Evolutionary conservation across 1,140 invertebrate species (phyloP).

Genomic region (Oryctes rhinoceros): DNA sequence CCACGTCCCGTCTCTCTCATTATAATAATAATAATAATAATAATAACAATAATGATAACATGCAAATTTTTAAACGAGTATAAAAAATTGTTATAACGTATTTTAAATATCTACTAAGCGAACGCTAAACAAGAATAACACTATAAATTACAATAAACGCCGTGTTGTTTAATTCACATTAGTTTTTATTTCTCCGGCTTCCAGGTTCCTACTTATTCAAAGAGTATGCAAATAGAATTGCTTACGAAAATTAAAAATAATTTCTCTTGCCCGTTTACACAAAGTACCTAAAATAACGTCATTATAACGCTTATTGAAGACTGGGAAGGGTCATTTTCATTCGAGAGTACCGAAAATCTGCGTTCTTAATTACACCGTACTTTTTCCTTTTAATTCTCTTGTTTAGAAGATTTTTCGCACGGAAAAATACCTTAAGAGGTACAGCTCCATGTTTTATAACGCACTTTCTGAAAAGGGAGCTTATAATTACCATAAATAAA

Average conservation of each 20-base stretch:
- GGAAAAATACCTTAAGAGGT: not conserved
- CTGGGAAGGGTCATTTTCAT: not conserved
- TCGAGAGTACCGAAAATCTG: not conserved
- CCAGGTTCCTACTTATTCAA: not conserved
- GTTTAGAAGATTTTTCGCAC: not conserved
- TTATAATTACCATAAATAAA: conserved; percentile 20
- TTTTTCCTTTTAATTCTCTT: conserved; percentile 16
- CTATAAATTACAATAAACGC: conserved; percentile 1
- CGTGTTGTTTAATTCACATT: not conserved
- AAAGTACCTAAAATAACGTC: conserved; percentile 27
- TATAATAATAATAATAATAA: too few species aligned
- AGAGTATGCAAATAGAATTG: conserved; percentile 21
- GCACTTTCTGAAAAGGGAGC: not conserved
- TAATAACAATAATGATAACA: too few species aligned
- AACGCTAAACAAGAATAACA: not conserved
- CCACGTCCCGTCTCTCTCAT: too few species aligned
- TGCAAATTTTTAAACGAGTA: too few species aligned
- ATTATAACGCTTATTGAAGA: conserved; percentile 32
- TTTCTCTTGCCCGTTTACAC: conserved; percentile 1
- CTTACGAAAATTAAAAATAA: conserved; percentile 13
- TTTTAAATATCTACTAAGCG: not conserved
- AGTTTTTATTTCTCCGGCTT: not conserved
- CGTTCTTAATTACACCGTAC: conserved; percentile 24
- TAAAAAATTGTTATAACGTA: too few species aligned
- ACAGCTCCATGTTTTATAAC: not conserved